These are phyloP conservation scores for Synanthedon vespiformis DNA, from an alignment of 2,888 invertebrate species.

Conservation along the genomic window DNA sequence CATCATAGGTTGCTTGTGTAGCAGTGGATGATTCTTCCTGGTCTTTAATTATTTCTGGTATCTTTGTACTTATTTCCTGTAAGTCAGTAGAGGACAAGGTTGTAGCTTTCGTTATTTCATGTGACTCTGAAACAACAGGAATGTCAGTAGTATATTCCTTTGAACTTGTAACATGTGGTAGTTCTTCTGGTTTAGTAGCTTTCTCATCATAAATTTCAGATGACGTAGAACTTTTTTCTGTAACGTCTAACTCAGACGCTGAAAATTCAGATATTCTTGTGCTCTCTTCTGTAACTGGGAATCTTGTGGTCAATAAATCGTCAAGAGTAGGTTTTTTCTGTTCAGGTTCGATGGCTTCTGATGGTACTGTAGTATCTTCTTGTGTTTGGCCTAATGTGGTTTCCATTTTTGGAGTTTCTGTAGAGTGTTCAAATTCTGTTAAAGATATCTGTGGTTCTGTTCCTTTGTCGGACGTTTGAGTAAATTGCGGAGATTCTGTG, in stretches of 20 bases:
- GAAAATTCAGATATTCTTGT: conserved; percentile 1
- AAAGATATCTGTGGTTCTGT: background rate
- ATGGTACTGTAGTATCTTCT: background rate
- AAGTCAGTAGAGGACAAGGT: background rate
- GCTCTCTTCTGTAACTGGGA: conserved; percentile 4
- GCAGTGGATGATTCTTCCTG: background rate
- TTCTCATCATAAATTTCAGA: background rate
- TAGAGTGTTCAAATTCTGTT: conserved; percentile 1
- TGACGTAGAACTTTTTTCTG: background rate
- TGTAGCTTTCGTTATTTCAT: conserved; percentile 5
- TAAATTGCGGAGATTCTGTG: conserved; percentile 1
- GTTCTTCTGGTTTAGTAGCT: background rate
- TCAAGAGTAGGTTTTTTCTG: background rate
- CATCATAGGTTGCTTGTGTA: background rate
- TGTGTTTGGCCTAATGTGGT: background rate
- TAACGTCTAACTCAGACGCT: background rate
- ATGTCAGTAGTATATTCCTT: background rate
- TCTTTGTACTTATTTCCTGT: conserved; percentile 1
- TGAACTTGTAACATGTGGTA: background rate
- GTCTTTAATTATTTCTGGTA: background rate
- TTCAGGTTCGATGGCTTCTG: background rate
- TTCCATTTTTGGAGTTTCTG: background rate
- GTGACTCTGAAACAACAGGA: background rate
- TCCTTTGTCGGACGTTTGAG: background rate
- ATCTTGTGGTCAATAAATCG: too few relatives aligned